phyloP scores from a whole-genome alignment of 1,140 invertebrate genomes.

The Acromyrmex heyeri region DNA sequence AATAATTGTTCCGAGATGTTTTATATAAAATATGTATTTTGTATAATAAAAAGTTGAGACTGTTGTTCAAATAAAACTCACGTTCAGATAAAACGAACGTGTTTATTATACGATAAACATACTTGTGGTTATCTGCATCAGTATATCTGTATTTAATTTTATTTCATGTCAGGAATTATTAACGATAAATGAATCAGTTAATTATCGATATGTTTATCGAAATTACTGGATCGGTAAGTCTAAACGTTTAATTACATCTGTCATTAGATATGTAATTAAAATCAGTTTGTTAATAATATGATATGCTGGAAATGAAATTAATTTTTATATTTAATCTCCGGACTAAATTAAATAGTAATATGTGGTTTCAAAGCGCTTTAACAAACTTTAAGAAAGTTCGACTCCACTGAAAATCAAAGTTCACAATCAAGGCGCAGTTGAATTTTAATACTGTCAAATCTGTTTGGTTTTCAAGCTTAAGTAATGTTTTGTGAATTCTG shows the following conservation, averaged over 20 bases:
- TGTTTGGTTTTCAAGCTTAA: background rate
- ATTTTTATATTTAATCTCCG: background rate
- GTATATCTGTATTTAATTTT: slow-evolving; percentile 50
- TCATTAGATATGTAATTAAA: background rate
- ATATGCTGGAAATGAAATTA: background rate
- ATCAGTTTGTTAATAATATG: background rate
- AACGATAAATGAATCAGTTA: slow-evolving; percentile 36
- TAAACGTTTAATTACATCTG: background rate
- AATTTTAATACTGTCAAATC: background rate
- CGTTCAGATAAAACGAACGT: slow-evolving; percentile 7
- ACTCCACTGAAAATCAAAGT: background rate
- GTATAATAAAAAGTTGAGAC: slow-evolving; percentile 55
- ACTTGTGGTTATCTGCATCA: slow-evolving; percentile 26
- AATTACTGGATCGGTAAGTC: background rate
- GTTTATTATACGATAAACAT: slow-evolving; percentile 69
- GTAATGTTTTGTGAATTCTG: background rate
- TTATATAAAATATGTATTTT: background rate
- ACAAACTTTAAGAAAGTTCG: background rate
- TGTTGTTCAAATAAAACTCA: slow-evolving; percentile 21
- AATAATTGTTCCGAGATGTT: background rate
- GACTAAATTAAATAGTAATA: background rate
- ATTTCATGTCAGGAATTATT: slow-evolving; percentile 36
- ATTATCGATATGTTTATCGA: slow-evolving; percentile 8
- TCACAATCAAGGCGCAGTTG: background rate
- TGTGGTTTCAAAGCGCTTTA: background rate